Evolutionary conservation across 1,140 invertebrate genomes (phyloP).

Genomic region (Drosophila dunni): DNA sequence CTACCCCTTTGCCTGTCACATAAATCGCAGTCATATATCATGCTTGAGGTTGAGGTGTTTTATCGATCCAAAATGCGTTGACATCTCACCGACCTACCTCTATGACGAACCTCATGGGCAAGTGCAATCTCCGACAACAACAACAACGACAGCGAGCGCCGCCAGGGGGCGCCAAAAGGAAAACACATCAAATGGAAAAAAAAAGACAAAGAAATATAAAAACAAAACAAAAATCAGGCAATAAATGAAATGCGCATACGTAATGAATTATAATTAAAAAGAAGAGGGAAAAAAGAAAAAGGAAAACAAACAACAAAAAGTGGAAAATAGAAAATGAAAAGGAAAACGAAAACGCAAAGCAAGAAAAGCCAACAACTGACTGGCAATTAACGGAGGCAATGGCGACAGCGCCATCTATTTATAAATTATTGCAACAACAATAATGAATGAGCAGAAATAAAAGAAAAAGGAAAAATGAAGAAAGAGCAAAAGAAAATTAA

Average conservation of each 20-base stretch:
- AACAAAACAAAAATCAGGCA: conserved; percentile 24
- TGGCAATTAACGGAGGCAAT: conserved; percentile 38
- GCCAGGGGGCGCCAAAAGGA: conserved; percentile 30
- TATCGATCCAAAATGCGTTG: conserved; percentile 19
- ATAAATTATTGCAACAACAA: conserved; percentile 39
- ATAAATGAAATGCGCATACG: conserved; percentile 70
- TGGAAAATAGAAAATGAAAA: conserved; percentile 36
- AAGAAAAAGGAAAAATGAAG: conserved; percentile 3
- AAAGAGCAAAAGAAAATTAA: not conserved
- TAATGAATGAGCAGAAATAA: conserved; percentile 35
- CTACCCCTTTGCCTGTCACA: not conserved
- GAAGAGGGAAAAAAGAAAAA: conserved; percentile 51
- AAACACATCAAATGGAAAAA: conserved; percentile 17
- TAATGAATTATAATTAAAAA: conserved; percentile 83
- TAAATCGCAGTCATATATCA: conserved; percentile 7
- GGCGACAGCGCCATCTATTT: conserved; percentile 64
- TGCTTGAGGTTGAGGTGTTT: conserved; percentile 16
- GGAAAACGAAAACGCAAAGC: conserved; percentile 38
- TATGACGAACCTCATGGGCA: conserved; percentile 41
- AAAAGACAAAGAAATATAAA: conserved; percentile 29
- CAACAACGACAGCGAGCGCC: conserved; percentile 5
- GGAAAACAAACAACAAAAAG: conserved; percentile 12
- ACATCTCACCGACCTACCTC: conserved; percentile 43
- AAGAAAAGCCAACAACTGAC: conserved; percentile 21
- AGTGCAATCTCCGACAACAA: conserved; percentile 32